Base-by-base conservation (phyloP, 1,140 invertebrate species). In the Calephelis virginiensis region DNA sequence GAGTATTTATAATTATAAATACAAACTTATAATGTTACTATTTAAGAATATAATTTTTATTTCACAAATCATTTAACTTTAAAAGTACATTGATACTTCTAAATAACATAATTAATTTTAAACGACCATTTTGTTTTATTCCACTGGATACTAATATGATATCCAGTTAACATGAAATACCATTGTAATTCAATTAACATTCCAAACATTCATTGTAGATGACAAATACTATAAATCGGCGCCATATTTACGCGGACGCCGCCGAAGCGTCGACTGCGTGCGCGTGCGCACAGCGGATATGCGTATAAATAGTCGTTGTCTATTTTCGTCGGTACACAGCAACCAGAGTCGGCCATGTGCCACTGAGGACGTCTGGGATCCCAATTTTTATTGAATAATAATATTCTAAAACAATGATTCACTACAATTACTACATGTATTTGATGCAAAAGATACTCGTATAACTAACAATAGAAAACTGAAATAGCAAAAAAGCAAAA, bases 261-360 rank as follows among this genome's bases (percentile, higher is more conserved):
- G 72, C 67, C 64, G 71, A 68, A 65, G 63, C 63, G 62, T 61
- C 49, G 64, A 68, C 68, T 66, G 65, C 48, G 63, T 76, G 83
- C 85, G 85, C 87, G 81, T 83, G 82, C 87, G 81, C 85, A 74
- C 78, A 75, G 80, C 88, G 86, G 88, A 90, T 89, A 86, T 84
- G 78, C 75, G 68, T 90, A 90, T 86, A 86, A 89, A 88, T 90
- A 90, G 83, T 76, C 75, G 67, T 72, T 65, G 75, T 84, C 85
- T 90, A 90, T 90, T 90, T 90, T 76, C 50, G 83, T 82, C 76
- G 68, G 74, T 75, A 76, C 74, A 72, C 71, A 79, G 81, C 80
- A 76, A 71, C 78, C 79, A 81, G 80, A 78, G 71, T 75, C 76
- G 72, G 81, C 78, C 82, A 85, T 87, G 81, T 86, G 83, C 85